Evolutionary conservation across 2,888 invertebrate genomes (phyloP).

Genomic region (Toxonevra muliebris): DNA sequence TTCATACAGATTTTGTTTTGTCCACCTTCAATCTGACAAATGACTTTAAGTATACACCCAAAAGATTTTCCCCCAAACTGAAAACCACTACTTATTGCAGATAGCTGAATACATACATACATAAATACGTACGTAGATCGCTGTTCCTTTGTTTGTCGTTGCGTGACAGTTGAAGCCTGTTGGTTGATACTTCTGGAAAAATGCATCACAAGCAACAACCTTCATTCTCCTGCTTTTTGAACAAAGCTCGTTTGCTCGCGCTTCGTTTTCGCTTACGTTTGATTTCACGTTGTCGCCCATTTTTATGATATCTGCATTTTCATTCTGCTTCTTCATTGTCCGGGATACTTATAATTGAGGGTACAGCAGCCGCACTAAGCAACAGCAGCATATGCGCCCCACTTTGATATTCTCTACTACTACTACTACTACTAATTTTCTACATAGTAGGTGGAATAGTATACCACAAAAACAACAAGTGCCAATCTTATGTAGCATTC

Average conservation of each 20-base stretch:
- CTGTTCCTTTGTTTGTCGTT: slow-evolving; percentile 13
- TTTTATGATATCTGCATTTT: slow-evolving; percentile 33
- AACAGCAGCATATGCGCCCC: not conserved
- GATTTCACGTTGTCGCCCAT: slow-evolving; percentile 41
- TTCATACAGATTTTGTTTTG: not conserved
- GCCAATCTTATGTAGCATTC: slow-evolving; percentile 22
- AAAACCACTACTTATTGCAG: no score
- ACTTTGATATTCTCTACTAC: not conserved
- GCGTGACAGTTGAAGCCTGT: slow-evolving; percentile 4
- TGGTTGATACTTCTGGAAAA: slow-evolving; percentile 13
- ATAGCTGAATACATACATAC: not conserved
- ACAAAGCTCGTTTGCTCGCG: not conserved
- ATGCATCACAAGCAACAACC: no score
- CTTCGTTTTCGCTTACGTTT: slow-evolving; percentile 26
- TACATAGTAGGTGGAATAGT: slow-evolving; percentile 23
- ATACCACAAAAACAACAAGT: slow-evolving; percentile 17
- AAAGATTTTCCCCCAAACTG: slow-evolving; percentile 32
- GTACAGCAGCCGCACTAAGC: slow-evolving; percentile 11
- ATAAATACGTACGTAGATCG: not conserved
- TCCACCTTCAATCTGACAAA: slow-evolving; percentile 41
- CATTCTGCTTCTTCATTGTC: not conserved
- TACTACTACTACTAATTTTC: not conserved
- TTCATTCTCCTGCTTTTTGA: no score
- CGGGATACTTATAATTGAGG: slow-evolving; percentile 21
- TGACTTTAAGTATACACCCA: slow-evolving; percentile 43